Evolutionary conservation across 2,888 invertebrate species (phyloP).

Genomic region (Ceraclea dissimilis): DNA sequence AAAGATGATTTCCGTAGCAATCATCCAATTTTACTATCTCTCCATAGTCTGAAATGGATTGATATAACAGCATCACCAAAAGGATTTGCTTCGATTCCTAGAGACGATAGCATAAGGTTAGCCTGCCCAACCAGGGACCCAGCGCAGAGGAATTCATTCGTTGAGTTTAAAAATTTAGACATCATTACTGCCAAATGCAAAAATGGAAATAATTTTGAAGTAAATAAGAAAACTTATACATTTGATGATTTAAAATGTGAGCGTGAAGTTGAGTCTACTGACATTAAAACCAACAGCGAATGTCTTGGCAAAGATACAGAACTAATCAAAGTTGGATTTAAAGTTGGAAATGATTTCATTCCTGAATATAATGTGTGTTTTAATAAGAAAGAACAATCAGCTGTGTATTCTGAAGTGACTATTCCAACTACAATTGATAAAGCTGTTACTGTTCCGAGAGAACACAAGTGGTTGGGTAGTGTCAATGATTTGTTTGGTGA

Average conservation of each 20-base stretch:
- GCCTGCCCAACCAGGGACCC: constrained; percentile 20
- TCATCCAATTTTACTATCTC: constrained; percentile 23
- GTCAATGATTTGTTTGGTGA: constrained; percentile 9
- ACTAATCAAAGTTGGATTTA: constrained; percentile 25
- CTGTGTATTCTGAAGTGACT: constrained; percentile 23
- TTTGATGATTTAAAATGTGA: constrained; percentile 24
- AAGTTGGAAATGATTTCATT: constrained; percentile 22
- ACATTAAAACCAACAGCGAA: constrained; percentile 18
- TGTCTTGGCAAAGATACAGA: constrained; percentile 24
- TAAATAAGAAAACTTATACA: constrained; percentile 20
- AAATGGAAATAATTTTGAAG: constrained; percentile 24
- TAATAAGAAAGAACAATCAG: constrained; percentile 21
- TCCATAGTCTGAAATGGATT: constrained; percentile 18
- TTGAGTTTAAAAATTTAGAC: constrained; percentile 15
- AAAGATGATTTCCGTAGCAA: constrained; percentile 22
- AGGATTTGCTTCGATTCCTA: constrained; percentile 19
- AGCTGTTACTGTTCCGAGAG: constrained; percentile 3
- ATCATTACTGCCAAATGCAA: constrained; percentile 24
- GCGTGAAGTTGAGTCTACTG: constrained; percentile 12
- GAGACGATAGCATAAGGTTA: constrained; percentile 22
- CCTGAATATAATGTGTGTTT: constrained; percentile 25
- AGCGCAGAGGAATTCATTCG: constrained; percentile 19
- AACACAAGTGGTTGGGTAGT: constrained; percentile 14
- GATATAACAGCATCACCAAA: constrained; percentile 17
- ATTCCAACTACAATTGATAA: constrained; percentile 19